Conservation (phyloP, 2,113 vertebrate genomes). For the Macquaria ambigua region DNA sequence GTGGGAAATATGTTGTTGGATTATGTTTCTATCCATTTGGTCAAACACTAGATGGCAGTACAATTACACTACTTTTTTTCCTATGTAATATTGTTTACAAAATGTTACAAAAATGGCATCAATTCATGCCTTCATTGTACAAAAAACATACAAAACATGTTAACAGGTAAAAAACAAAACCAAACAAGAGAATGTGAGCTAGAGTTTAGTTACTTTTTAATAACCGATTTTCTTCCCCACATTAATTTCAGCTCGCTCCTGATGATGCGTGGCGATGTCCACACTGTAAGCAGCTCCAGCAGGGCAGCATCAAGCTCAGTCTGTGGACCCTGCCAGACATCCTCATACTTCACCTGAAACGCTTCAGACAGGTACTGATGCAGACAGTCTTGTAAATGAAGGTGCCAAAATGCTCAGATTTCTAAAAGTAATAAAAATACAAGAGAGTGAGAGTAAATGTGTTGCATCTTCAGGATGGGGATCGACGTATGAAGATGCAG, state of each 20-base stretch:
- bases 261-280: slow-evolving; percentile 98
- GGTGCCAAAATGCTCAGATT: neutral
- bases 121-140: neutral
- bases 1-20: neutral
- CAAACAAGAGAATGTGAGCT: neutral
- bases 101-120: neutral
- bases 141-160: neutral
- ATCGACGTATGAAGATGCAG: slow-evolving; percentile 94
- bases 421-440: too few relatives aligned
- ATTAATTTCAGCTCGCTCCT: slow-evolving; percentile 88
- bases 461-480: slow-evolving; percentile 87
- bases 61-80: neutral
- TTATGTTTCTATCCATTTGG: neutral
- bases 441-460: neutral
- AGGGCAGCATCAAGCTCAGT: slow-evolving; percentile 96
- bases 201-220: neutral
- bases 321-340: slow-evolving; percentile 97
- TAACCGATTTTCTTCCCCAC: neutral
- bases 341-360: slow-evolving; percentile 96
- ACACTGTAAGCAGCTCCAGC: slow-evolving; percentile 97
- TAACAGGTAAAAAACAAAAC: neutral
- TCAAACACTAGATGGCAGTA: slow-evolving; percentile 17
- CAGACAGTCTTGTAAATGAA: neutral
- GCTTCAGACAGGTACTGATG: slow-evolving; percentile 92
- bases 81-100: neutral